A percentile compares a stretch with the other conserved stretches of the same genome.
phyloP scores from a whole-genome alignment of 64 coral and sea anemone genomes.

The Astreopora myriophthalma region DNA sequence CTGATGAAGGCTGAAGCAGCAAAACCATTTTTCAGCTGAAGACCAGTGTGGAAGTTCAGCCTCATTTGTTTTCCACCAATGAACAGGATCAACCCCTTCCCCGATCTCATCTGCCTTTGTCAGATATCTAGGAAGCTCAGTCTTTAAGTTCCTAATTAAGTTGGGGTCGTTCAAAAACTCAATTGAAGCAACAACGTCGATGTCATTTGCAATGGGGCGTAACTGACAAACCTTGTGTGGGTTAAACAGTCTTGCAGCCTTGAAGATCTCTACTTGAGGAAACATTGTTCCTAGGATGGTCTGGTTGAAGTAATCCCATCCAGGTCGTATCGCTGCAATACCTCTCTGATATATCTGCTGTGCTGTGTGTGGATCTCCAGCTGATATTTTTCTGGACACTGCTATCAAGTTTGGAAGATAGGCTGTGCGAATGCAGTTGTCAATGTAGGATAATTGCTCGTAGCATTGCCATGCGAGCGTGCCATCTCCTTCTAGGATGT shows the following conservation, averaged over 20 bases:
- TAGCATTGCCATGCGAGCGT: conserved; percentile 66
- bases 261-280: background rate
- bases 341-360: conserved; percentile 43
- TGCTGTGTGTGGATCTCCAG: background rate
- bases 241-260: background rate
- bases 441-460: conserved; percentile 41
- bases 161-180: background rate
- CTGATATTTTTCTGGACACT: conserved; percentile 42
- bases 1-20: conserved; percentile 39
- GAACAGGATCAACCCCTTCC: conserved; percentile 39
- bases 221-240: background rate
- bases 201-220: conserved; percentile 45
- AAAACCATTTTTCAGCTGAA: background rate
- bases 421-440: conserved; percentile 42
- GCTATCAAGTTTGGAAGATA: conserved; percentile 44
- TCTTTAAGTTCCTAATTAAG: conserved; percentile 65
- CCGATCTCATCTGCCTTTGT: conserved; percentile 55
- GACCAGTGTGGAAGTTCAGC: conserved; percentile 51
- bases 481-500: conserved; percentile 67
- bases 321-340: conserved; percentile 43
- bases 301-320: conserved; percentile 64
- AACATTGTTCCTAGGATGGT: background rate
- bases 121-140: conserved; percentile 50
- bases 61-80: conserved; percentile 25
- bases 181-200: conserved; percentile 43